Percentiles rank a stretch among this genome's conserved stretches.
phyloP scores from a whole-genome alignment of 2,113 vertebrate species.

The Acanthochromis polyacanthus region DNA sequence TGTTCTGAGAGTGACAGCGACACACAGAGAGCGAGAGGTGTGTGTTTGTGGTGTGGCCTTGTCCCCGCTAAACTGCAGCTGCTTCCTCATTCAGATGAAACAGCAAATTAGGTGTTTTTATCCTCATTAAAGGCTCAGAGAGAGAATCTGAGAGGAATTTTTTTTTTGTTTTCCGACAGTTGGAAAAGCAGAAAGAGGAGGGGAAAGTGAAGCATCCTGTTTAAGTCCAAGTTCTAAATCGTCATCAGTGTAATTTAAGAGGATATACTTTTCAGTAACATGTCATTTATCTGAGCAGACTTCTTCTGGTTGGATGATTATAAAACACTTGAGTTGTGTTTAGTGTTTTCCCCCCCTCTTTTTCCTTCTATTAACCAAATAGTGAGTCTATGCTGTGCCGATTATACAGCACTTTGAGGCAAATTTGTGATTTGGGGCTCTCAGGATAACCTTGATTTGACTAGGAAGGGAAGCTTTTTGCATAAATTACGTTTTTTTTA shows the following conservation, averaged over 20 bases:
- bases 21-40: constrained; percentile 32
- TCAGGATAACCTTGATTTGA: neutral
- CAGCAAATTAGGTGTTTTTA: neutral
- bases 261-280: neutral
- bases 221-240: constrained; percentile 6
- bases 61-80: constrained; percentile 31
- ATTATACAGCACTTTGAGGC: neutral
- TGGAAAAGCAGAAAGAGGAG: neutral
- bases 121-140: neutral
- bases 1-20: constrained; percentile 48
- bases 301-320: neutral
- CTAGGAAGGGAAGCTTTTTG: neutral
- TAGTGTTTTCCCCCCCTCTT: neutral
- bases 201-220: neutral
- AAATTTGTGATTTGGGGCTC: neutral
- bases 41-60: constrained; percentile 12
- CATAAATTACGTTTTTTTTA: no score
- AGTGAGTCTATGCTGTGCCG: neutral
- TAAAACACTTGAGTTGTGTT: constrained; percentile 14
- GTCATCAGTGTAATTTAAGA: constrained; percentile 8
- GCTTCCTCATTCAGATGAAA: neutral
- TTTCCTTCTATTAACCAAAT: constrained; percentile 13
- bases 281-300: neutral
- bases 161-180: neutral
- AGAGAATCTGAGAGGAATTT: neutral